These are phyloP conservation scores for Minunthozetes semirufus DNA, from an alignment of 2,888 invertebrate species.

Conservation along the genomic window DNA sequence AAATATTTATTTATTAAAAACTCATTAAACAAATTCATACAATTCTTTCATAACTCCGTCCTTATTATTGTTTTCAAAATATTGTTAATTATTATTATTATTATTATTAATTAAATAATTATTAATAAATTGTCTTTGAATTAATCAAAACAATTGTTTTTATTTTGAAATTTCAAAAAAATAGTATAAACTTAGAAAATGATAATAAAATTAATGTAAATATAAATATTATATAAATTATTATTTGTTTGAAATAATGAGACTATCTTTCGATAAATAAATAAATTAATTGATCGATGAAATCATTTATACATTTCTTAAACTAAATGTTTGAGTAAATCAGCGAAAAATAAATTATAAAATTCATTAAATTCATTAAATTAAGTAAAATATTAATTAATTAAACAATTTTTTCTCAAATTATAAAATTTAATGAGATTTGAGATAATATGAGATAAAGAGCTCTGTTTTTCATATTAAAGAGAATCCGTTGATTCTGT, in stretches of 20 bases:
- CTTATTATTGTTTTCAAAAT: conserved; percentile 3
- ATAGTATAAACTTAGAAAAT: too few relatives aligned
- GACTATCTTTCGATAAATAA: conserved; percentile 13
- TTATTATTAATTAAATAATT: not conserved
- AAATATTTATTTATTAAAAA: conserved; percentile 12
- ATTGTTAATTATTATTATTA: not conserved
- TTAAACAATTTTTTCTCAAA: too few relatives aligned
- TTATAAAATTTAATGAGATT: too few relatives aligned
- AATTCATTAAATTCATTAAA: not conserved
- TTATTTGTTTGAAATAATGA: not conserved
- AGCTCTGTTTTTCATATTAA: too few relatives aligned
- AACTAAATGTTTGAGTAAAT: not conserved
- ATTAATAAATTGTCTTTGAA: conserved; percentile 4
- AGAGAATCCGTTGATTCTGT: too few relatives aligned
- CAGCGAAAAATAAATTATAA: not conserved
- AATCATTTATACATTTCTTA: not conserved
- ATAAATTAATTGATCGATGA: not conserved
- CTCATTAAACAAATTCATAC: not conserved
- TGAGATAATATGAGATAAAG: too few relatives aligned
- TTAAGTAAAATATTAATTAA: not conserved
- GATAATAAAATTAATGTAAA: not conserved
- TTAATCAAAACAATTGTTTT: not conserved
- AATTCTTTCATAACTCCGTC: conserved; percentile 17
- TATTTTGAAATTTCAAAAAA: too few relatives aligned
- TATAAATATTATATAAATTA: not conserved